These are phyloP conservation scores for Synanthedon tipuliformis DNA, from an alignment of 2,888 invertebrate genomes.

Conservation along the genomic window DNA sequence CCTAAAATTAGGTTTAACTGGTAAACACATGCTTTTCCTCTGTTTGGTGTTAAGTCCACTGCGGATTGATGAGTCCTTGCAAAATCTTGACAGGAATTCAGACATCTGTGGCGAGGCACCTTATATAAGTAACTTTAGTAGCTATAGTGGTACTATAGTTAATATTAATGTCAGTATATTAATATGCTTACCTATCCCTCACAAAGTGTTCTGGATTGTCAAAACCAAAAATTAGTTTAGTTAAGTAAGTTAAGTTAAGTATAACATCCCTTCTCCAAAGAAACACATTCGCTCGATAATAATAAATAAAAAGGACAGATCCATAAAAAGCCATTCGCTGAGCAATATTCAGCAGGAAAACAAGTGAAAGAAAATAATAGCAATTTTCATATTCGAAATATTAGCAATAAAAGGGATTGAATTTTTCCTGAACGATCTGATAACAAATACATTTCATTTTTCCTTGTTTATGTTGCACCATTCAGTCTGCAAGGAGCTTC, in stretches of 20 bases:
- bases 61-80: too few species aligned
- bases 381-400: conserved; percentile 6
- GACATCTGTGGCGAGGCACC: too few species aligned
- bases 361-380: conserved; percentile 1
- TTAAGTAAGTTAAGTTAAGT: too few species aligned
- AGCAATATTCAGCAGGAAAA: background rate
- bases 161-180: background rate
- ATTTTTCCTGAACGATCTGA: conserved; percentile 12
- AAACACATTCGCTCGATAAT: background rate
- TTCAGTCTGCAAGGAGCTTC: too few species aligned
- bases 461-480: background rate
- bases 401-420: conserved; percentile 12
- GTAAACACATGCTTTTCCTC: too few species aligned
- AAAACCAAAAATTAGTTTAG: background rate
- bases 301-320: background rate
- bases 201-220: too few species aligned
- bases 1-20: too few species aligned
- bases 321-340: background rate
- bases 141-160: background rate
- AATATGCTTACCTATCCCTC: too few species aligned
- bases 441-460: conserved; percentile 5
- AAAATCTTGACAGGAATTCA: too few species aligned
- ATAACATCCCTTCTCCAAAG: background rate
- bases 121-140: too few species aligned
- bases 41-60: too few species aligned